These are phyloP conservation scores for Cabera pusaria DNA, from an alignment of 2,888 invertebrate genomes.

Conservation along the genomic window DNA sequence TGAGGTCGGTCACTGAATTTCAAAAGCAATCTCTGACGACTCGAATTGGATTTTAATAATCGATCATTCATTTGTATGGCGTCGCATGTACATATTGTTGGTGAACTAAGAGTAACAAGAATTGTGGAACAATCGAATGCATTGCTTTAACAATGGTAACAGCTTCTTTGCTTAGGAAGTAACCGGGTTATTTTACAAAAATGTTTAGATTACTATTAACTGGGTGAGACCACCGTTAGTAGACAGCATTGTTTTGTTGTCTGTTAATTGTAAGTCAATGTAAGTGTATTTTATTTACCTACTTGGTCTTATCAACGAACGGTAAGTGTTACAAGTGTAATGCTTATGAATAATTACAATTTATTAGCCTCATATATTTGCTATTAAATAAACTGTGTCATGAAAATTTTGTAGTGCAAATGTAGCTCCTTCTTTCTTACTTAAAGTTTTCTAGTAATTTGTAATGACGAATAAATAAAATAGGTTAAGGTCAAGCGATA, in stretches of 20 bases:
- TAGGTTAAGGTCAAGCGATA: no score
- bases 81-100: constrained; percentile 40
- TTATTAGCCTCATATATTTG: no score
- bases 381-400: no score
- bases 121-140: constrained; percentile 11
- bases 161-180: constrained; percentile 16
- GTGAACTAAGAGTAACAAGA: constrained; percentile 1
- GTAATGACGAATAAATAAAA: no score
- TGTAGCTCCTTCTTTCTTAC: no score
- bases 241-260: constrained; percentile 3
- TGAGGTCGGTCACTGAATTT: constrained; percentile 27
- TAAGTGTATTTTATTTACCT: constrained; percentile 5
- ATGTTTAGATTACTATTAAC: constrained; percentile 7
- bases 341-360: no score
- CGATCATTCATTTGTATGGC: constrained; percentile 39
- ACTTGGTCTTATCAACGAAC: no score
- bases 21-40: constrained; percentile 29
- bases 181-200: constrained; percentile 16
- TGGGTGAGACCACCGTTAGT: constrained; percentile 11
- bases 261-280: constrained; percentile 6
- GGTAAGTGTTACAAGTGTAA: no score
- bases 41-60: constrained; percentile 27
- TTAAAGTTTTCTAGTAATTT: no score
- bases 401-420: no score
- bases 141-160: constrained; percentile 18